Evolutionary conservation across 2,113 vertebrate species (phyloP).

Genomic region (Cettia cetti): DNA sequence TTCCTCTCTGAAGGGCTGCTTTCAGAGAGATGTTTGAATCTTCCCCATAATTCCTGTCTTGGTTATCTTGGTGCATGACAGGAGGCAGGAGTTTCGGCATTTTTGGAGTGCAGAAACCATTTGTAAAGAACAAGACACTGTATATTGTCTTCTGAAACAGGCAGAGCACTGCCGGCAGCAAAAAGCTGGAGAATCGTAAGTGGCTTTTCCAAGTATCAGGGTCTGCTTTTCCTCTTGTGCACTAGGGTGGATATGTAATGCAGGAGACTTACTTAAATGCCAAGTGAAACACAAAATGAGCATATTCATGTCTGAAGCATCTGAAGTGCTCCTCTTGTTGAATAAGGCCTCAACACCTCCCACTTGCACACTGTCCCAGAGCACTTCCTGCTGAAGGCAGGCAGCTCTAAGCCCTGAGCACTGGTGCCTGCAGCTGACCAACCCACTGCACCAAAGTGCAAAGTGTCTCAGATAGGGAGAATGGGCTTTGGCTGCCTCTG

Average conservation of each 20-base stretch:
- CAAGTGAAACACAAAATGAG: background rate
- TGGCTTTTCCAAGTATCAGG: background rate
- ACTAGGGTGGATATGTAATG: background rate
- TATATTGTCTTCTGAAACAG: rapidly evolving
- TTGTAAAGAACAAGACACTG: background rate
- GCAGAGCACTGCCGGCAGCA: background rate
- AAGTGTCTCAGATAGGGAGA: background rate
- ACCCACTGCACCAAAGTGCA: background rate
- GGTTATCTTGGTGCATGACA: background rate
- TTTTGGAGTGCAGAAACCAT: background rate
- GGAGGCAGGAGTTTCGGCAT: background rate
- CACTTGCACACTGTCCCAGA: background rate
- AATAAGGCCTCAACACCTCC: background rate
- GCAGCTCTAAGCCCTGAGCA: background rate
- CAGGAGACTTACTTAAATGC: background rate
- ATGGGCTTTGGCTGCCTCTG: background rate
- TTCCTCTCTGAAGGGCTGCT: background rate
- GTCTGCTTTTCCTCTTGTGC: background rate
- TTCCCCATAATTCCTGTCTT: background rate
- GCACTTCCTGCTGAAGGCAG: background rate
- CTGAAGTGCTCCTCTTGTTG: background rate
- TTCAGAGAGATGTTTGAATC: background rate
- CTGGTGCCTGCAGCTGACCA: background rate
- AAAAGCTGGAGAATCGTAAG: background rate
- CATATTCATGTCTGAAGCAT: background rate